A percentile compares a stretch with the other conserved stretches of the same genome.
Evolutionary conservation across 30 jellyfish, hydroid and myxozoan species (phyloP).

Genomic region (Euphysa ruthae): DNA sequence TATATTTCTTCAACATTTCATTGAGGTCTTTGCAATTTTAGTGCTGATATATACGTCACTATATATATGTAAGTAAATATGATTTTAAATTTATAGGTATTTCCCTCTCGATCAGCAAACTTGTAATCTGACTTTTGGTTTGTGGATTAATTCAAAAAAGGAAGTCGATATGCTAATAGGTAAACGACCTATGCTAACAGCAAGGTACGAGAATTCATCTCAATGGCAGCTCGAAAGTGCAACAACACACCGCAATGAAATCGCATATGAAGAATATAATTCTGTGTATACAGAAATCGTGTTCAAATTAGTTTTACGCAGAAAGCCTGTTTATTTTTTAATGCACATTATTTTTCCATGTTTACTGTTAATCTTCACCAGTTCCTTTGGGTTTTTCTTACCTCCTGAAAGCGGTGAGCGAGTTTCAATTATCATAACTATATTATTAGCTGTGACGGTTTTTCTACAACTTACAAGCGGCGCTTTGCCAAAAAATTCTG

Average conservation of each 20-base stretch:
- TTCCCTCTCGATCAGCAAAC: conserved; percentile 81
- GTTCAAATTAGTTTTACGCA: conserved; percentile 23
- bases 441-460: conserved; percentile 79
- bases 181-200: conserved; percentile 31
- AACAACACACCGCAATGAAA: conserved; percentile 16
- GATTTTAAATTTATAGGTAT: conserved; percentile 10
- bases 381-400: conserved; percentile 63
- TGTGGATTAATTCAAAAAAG: conserved; percentile 73
- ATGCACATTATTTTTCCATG: conserved; percentile 80
- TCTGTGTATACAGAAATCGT: conserved; percentile 64
- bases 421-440: conserved; percentile 67
- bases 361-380: conserved; percentile 42
- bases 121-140: conserved; percentile 70
- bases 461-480: conserved; percentile 72
- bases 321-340: conserved; percentile 75
- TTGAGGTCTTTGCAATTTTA: too few species aligned
- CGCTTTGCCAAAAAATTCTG: conserved; percentile 69
- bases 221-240: conserved; percentile 66
- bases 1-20: too few species aligned
- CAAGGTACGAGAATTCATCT: conserved; percentile 44
- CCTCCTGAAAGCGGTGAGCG: conserved; percentile 94
- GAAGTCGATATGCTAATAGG: conserved; percentile 50
- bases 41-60: too few species aligned
- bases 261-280: conserved; percentile 59
- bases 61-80: too few species aligned